Conservation (phyloP, 2,797 vertebrate genomes). For the Protosalanx chinensis region DNA sequence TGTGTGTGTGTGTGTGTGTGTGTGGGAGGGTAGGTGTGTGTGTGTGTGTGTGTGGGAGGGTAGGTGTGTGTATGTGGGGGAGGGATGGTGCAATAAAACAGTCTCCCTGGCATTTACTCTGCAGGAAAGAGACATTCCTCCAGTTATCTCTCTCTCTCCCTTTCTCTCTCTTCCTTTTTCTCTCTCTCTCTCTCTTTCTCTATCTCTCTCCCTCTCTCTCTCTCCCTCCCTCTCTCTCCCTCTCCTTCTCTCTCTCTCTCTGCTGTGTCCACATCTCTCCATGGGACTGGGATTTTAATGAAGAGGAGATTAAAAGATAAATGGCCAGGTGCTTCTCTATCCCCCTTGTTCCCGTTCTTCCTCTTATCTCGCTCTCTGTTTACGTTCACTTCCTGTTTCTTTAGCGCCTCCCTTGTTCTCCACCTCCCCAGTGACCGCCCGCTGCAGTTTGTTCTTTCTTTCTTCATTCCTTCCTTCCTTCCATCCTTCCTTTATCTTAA, state of each 20-base stretch:
- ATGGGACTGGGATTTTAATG: no score
- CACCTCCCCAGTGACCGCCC: not conserved
- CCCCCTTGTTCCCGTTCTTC: no score
- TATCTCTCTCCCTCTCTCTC: slow-evolving; percentile 17
- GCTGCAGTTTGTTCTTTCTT: not conserved
- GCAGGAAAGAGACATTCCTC: not conserved
- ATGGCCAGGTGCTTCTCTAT: no score
- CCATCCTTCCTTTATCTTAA: no score
- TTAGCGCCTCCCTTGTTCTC: not conserved
- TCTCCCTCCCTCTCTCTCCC: slow-evolving; percentile 2
- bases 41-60: not conserved
- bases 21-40: no score
- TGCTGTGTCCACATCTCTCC: not conserved
- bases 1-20: not conserved
- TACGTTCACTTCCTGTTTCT: no score
- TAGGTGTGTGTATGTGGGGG: slow-evolving; percentile 16
- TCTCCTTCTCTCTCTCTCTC: not conserved
- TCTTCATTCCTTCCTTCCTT: no score
- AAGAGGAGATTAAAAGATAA: no score
- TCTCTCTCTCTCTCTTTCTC: slow-evolving; percentile 8
- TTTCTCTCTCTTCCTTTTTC: not conserved
- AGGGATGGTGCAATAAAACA: not conserved
- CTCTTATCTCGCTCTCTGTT: no score
- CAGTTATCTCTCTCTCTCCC: not conserved
- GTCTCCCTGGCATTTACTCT: no score